Conservation (phyloP, 2,797 vertebrate species). For the Corythornis leucogaster region DNA sequence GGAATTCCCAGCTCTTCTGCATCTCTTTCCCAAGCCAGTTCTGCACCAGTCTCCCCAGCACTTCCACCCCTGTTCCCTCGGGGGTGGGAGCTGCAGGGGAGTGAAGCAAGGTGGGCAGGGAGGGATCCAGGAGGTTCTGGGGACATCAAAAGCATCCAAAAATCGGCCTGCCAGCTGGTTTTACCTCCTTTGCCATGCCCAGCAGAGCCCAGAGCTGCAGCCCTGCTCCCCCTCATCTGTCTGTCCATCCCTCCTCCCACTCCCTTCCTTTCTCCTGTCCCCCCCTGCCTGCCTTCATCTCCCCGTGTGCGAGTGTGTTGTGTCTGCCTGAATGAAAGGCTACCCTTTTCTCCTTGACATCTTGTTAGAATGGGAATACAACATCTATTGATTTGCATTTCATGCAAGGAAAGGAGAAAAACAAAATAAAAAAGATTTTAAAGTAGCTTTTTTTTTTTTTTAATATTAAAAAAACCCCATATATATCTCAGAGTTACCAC, state of each 20-base stretch:
- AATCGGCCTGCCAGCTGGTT: accelerated
- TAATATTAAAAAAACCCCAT: background rate
- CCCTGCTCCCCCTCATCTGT: background rate
- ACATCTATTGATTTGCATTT: conserved; percentile 82
- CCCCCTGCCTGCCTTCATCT: background rate
- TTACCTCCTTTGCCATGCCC: background rate
- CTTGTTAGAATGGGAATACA: conserved; percentile 77
- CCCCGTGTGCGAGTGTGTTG: background rate
- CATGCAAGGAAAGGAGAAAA: conserved; percentile 32
- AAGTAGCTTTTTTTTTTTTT: background rate
- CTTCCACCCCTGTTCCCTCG: background rate
- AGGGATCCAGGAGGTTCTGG: background rate
- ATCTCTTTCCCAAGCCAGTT: no score
- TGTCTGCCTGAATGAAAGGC: conserved; percentile 74
- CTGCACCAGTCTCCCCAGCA: no score
- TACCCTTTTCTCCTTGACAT: conserved; percentile 81
- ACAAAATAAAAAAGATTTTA: background rate
- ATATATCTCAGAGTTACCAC: conserved; percentile 20
- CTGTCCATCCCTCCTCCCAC: background rate
- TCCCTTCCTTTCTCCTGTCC: conserved; percentile 10
- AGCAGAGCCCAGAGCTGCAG: background rate
- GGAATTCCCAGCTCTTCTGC: background rate
- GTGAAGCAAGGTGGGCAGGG: background rate
- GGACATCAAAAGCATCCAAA: background rate
- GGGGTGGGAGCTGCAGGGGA: background rate